A percentile compares a stretch with the other conserved stretches of the same genome.
phyloP scores from a whole-genome alignment of 2,888 invertebrate species.

The Dynastes hyllus region DNA sequence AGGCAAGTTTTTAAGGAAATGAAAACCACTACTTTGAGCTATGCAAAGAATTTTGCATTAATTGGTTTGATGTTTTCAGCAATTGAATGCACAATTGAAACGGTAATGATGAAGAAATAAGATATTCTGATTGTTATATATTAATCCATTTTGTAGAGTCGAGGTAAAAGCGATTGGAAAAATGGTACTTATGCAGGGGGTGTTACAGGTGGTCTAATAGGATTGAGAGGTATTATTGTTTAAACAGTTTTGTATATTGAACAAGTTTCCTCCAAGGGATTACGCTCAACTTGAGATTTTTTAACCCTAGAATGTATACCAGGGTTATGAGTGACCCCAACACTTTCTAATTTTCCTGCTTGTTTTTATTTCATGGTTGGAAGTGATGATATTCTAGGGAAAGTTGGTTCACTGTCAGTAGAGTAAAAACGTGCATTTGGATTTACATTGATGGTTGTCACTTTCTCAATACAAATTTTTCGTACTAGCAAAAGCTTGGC shows the following conservation, averaged over 20 bases:
- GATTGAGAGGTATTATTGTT: conserved; percentile 79
- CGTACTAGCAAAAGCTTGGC: too few species aligned
- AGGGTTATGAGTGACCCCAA: too few species aligned
- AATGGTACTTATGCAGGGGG: conserved; percentile 97
- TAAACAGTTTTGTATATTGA: not conserved
- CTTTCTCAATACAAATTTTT: too few species aligned
- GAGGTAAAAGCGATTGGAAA: conserved; percentile 97
- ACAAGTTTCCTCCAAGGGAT: too few species aligned
- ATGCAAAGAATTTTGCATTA: conserved; percentile 98
- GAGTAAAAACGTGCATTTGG: too few species aligned
- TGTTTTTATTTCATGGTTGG: too few species aligned
- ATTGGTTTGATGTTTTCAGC: conserved; percentile 95
- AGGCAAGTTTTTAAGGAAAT: conserved; percentile 93
- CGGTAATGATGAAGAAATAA: conserved; percentile 73
- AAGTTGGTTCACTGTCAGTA: too few species aligned
- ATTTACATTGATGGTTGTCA: too few species aligned
- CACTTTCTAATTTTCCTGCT: too few species aligned
- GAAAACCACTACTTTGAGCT: conserved; percentile 91
- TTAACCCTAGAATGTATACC: too few species aligned
- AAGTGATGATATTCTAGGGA: too few species aligned
- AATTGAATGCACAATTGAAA: conserved; percentile 96
- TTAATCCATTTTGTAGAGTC: conserved; percentile 53
- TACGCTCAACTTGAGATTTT: too few species aligned
- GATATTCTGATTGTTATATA: not conserved
- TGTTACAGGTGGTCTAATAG: conserved; percentile 94